A percentile compares a stretch with the other conserved stretches of the same genome.
phyloP scores from a whole-genome alignment of 2,888 invertebrate genomes.

The Diabrotica balteata region DNA sequence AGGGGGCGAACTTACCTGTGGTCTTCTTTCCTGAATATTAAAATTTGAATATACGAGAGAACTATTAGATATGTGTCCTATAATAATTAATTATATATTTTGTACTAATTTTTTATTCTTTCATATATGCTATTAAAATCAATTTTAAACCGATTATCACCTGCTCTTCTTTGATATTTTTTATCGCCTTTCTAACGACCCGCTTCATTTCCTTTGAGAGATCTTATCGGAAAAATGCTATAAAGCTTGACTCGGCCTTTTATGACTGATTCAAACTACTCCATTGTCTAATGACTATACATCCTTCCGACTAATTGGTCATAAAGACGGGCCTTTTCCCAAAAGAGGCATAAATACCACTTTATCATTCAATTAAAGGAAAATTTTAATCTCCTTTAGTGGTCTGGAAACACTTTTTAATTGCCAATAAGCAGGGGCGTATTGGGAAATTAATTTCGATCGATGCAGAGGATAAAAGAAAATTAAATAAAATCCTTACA shows the following conservation, averaged over 20 bases:
- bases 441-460: constrained; percentile 25
- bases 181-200: background rate
- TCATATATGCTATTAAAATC: too few relatives aligned
- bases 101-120: too few relatives aligned
- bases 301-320: constrained; percentile 26
- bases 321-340: constrained; percentile 27
- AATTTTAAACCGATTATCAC: too few relatives aligned
- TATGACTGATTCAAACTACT: constrained; percentile 25
- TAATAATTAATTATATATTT: too few relatives aligned
- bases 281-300: constrained; percentile 28
- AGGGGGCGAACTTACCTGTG: too few relatives aligned
- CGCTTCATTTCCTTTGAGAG: constrained; percentile 6
- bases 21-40: too few relatives aligned
- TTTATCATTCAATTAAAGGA: constrained; percentile 35
- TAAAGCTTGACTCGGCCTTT: constrained; percentile 20
- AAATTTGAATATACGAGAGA: too few relatives aligned
- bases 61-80: too few relatives aligned
- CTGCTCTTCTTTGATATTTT: too few relatives aligned
- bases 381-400: constrained; percentile 33
- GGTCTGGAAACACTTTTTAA: constrained; percentile 31
- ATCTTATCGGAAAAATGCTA: constrained; percentile 21
- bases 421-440: constrained; percentile 28
- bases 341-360: constrained; percentile 29
- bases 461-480: background rate
- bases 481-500: too few relatives aligned